phyloP scores from a whole-genome alignment of 2,797 vertebrate species.

The Tolypeutes matacus region DNA sequence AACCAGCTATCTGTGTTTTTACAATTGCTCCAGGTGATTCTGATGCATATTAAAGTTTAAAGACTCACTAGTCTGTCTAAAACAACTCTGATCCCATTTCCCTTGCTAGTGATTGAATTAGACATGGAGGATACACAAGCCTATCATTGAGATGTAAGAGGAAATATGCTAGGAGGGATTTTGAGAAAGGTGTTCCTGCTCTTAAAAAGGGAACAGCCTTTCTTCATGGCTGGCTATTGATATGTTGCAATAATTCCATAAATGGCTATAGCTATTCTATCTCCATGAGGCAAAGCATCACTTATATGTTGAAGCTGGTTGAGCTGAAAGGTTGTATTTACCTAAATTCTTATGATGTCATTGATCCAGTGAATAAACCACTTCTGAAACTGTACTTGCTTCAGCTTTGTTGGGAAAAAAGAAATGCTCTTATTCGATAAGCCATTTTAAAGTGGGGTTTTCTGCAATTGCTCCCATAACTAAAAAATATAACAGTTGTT shows the following conservation, averaged over 20 bases:
- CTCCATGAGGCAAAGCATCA: too few species aligned
- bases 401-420: too few species aligned
- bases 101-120: conserved; percentile 10
- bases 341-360: too few species aligned
- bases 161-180: not conserved
- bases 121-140: not conserved
- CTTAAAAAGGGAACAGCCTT: not conserved
- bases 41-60: not conserved
- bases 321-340: too few species aligned
- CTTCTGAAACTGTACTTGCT: too few species aligned
- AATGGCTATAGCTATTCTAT: too few species aligned
- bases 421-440: too few species aligned
- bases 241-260: not conserved
- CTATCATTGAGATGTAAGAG: not conserved
- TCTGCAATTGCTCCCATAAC: too few species aligned
- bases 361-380: too few species aligned
- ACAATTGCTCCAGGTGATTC: not conserved
- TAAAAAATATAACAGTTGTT: conserved; percentile 11
- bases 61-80: not conserved
- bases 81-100: not conserved
- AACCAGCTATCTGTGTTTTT: not conserved
- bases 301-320: too few species aligned
- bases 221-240: not conserved
- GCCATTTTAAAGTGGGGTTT: too few species aligned
- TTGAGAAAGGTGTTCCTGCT: not conserved